A percentile compares a stretch with the other conserved stretches of the same genome.
Conservation (phyloP, 2,113 vertebrate genomes). For the Halcyon malimbica region DNA sequence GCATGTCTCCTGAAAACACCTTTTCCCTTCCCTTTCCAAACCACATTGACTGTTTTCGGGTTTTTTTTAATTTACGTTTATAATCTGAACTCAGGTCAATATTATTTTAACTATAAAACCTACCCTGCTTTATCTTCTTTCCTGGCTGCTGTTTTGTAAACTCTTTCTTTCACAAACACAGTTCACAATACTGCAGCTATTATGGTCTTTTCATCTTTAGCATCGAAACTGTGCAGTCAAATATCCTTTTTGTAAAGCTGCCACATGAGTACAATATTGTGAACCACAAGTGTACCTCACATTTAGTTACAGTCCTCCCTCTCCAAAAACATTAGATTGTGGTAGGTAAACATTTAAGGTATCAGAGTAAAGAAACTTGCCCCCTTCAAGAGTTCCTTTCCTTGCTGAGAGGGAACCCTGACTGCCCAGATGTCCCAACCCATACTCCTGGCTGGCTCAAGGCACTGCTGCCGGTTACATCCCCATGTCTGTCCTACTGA, state of each 20-base stretch:
- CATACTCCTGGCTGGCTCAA: neutral
- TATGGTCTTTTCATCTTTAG: neutral
- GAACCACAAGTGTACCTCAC: neutral
- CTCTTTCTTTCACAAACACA: neutral
- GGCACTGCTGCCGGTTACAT: neutral
- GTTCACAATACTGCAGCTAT: neutral
- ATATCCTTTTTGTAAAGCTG: neutral
- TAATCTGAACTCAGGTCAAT: neutral
- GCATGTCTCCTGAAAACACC: neutral
- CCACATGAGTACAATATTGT: neutral
- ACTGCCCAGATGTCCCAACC: neutral
- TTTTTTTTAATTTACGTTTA: neutral
- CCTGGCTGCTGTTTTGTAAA: neutral
- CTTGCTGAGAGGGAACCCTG: neutral
- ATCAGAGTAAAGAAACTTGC: neutral
- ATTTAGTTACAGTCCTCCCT: neutral
- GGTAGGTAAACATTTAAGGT: neutral
- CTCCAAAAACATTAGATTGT: neutral
- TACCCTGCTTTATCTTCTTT: neutral
- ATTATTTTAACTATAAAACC: conserved; percentile 12
- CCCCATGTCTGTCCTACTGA: neutral
- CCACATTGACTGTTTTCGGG: neutral
- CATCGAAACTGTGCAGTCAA: neutral
- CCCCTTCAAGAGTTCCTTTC: neutral
- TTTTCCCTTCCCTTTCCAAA: conserved; percentile 3